Base-by-base conservation (phyloP, 2,113 vertebrate genomes). In the Struthidea cinerea region DNA sequence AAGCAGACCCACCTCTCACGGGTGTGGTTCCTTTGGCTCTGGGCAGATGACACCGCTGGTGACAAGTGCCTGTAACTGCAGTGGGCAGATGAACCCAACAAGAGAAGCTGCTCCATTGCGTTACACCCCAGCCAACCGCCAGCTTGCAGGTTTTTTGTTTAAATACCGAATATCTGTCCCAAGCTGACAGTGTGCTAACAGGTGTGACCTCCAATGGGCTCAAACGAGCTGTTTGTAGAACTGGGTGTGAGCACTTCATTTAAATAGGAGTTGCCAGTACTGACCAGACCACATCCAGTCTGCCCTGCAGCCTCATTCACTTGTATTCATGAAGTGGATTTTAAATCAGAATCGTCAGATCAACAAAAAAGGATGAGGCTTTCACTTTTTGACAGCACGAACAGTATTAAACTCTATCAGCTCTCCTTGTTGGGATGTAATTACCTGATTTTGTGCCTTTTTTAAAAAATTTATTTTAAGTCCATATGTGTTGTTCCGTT, bases 61-160 rank as follows among this genome's bases (percentile, higher is more conserved):
- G 19, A 26, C 47, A 49, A 4, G 1, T 52, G 35, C 24, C 21
- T 22, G 0, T 8, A 16, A 12, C 9, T 63, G 32, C 53, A 26
- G 5, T 2, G 35, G 68, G 33, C 52, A 19, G 16, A 15, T 17
- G 46, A 84, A 37, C 7, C 26, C 63, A 30, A 13, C 12, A 16
- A 19, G 35, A 63, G 81, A n/a, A 68, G 28, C 52, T 68, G 52
- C 57, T 57, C 39, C 3, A 0, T 7, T 17, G 13, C 5, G 3
- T 9, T 53, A 7, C 24, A 26, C 20, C 15, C 35, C 23, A 23
- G 68, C 78, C 49, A 19, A 13, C 22, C 49, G 21, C 19, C n/a
- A 57, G 15, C 7, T 47, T 22, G 16, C 10, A 3, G 14, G 4
- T 5, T 52, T 52, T 63, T 13, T 44, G 13, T 74, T 70, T 9